Percentiles rank a stretch among this genome's conserved stretches.
phyloP scores from a whole-genome alignment of 1,140 invertebrate genomes.

The Pogonomyrmex californicus region DNA sequence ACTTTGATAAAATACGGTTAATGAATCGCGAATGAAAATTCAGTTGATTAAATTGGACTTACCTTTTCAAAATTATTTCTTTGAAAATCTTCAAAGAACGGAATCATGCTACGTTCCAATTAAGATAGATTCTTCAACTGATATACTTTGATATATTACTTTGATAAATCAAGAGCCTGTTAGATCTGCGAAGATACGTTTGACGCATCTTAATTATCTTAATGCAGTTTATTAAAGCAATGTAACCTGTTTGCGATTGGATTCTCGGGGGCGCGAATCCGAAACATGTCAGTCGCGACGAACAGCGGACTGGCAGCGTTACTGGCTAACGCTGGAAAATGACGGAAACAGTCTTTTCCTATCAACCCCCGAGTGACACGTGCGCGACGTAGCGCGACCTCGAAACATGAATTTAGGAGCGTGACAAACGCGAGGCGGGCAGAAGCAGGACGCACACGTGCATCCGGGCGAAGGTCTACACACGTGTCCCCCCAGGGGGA shows the following conservation, averaged over 20 bases:
- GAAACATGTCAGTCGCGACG: neutral
- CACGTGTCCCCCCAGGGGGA: conserved; percentile 29
- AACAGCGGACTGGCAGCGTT: neutral
- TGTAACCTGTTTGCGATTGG: no score
- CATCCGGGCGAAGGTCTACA: conserved; percentile 9
- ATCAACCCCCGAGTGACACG: conserved; percentile 21
- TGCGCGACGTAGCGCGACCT: conserved; percentile 46
- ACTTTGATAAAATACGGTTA: neutral
- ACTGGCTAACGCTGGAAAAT: neutral
- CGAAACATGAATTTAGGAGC: conserved; percentile 44
- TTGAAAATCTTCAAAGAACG: neutral
- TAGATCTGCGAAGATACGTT: neutral
- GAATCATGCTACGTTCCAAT: neutral
- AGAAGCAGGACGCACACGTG: conserved; percentile 1
- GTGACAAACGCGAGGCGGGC: neutral
- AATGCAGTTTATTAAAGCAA: neutral
- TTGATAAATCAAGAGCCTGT: neutral
- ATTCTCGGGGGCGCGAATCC: neutral
- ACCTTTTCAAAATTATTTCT: conserved; percentile 16
- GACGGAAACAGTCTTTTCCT: conserved; percentile 1
- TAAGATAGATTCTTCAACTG: neutral
- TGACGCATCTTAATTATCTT: neutral
- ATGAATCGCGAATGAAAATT: conserved; percentile 3
- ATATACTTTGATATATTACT: neutral
- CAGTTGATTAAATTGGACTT: conserved; percentile 16